phyloP scores from a whole-genome alignment of 1,140 invertebrate genomes.

The Stegodyphus mimosarum region DNA sequence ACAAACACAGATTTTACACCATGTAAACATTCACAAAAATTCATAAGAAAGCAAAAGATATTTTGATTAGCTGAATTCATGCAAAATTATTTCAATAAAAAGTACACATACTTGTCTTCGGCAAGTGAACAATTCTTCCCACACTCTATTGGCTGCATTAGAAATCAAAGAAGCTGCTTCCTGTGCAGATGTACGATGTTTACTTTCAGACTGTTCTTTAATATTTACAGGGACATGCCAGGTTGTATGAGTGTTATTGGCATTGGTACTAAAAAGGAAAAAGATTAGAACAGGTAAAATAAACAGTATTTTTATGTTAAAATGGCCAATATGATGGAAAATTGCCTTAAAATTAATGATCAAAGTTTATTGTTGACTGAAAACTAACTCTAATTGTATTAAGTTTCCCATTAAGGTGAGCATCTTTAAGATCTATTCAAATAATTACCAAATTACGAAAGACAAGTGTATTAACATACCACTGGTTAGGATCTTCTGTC shows the following conservation, averaged over 20 bases:
- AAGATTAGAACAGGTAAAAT: neutral
- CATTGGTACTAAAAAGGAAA: constrained; percentile 56
- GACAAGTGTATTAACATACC: neutral
- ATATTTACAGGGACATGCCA: constrained; percentile 85
- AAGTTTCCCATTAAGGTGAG: too few species aligned
- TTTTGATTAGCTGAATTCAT: too few species aligned
- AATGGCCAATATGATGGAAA: neutral
- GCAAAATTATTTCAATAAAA: neutral
- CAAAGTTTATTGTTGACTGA: too few species aligned
- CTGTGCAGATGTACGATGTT: constrained; percentile 70
- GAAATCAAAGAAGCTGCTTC: constrained; percentile 85
- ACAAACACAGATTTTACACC: too few species aligned
- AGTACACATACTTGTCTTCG: constrained; percentile 84
- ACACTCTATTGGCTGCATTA: constrained; percentile 88
- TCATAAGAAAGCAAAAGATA: too few species aligned
- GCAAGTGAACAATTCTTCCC: constrained; percentile 95
- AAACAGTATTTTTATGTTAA: neutral
- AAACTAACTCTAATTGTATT: too few species aligned
- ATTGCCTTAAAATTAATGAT: neutral
- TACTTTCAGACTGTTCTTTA: constrained; percentile 42
- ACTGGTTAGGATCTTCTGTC: constrained; percentile 71
- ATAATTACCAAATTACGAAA: too few species aligned
- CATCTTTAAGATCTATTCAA: too few species aligned
- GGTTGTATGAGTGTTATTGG: constrained; percentile 72
- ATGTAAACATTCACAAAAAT: too few species aligned